phyloP scores from a whole-genome alignment of 2,797 vertebrate species.

The Melanotaenia nigrans region DNA sequence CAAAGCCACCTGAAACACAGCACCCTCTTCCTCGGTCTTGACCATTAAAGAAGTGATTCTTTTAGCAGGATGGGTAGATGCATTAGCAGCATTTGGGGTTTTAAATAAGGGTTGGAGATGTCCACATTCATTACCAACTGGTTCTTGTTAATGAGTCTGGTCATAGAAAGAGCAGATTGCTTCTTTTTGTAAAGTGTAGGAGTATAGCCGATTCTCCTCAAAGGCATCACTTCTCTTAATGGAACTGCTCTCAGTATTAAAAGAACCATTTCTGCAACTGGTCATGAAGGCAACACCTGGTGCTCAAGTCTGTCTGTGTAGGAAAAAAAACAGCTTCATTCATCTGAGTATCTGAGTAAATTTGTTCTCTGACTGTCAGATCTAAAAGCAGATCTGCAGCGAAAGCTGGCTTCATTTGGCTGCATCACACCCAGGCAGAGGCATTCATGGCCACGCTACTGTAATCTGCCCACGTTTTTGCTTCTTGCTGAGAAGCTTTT shows the following conservation, averaged over 20 bases:
- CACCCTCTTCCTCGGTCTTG: constrained; percentile 67
- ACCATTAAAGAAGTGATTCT: constrained; percentile 79
- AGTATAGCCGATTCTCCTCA: constrained; percentile 40
- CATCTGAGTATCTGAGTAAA: constrained; percentile 30
- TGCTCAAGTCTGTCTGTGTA: constrained; percentile 50
- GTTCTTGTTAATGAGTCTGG: constrained; percentile 49
- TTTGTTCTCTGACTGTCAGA: constrained; percentile 43
- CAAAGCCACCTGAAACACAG: constrained; percentile 70
- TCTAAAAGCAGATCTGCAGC: constrained; percentile 52
- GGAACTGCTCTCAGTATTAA: constrained; percentile 53
- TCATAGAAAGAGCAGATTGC: constrained; percentile 23
- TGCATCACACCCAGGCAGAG: constrained; percentile 71
- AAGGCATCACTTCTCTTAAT: constrained; percentile 79
- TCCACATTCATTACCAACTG: constrained; percentile 46
- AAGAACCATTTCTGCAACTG: constrained; percentile 77
- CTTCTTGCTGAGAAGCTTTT: constrained; percentile 47
- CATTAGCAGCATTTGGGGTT: constrained; percentile 36
- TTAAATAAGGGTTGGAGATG: constrained; percentile 29
- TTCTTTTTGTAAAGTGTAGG: constrained; percentile 23
- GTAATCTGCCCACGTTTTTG: constrained; percentile 57
- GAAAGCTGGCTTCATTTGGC: constrained; percentile 68
- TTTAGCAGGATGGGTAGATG: constrained; percentile 43
- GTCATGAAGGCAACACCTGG: constrained; percentile 82
- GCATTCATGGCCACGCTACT: constrained; percentile 79
- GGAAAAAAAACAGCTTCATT: constrained; percentile 22